phyloP scores from a whole-genome alignment of 2,797 vertebrate genomes.

The Propithecus perrieri region DNA sequence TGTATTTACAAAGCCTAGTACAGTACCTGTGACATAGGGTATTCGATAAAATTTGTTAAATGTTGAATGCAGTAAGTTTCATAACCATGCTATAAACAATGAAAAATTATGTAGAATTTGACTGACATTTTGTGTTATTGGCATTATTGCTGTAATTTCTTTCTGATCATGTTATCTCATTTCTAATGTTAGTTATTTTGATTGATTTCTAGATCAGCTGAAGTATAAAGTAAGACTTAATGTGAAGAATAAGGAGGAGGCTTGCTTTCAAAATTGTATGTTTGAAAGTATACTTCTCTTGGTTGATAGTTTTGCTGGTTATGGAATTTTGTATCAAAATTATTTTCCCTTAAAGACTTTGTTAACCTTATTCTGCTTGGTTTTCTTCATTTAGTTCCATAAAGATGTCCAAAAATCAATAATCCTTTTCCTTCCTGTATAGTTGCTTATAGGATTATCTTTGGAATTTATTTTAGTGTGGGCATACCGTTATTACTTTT shows the following conservation, averaged over 20 bases:
- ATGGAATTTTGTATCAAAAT: neutral
- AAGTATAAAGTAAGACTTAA: neutral
- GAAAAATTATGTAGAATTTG: neutral
- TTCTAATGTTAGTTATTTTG: neutral
- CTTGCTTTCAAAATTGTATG: neutral
- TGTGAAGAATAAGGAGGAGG: neutral
- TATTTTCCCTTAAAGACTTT: neutral
- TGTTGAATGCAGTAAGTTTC: neutral
- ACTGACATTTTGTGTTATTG: neutral
- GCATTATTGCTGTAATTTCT: neutral
- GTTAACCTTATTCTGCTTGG: neutral
- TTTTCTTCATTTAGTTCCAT: neutral
- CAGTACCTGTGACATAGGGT: too few species aligned
- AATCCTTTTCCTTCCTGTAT: neutral
- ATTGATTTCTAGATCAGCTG: neutral
- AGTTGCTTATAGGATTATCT: neutral
- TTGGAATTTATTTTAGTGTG: neutral
- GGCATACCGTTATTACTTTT: neutral
- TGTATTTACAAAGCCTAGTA: neutral
- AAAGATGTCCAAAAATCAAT: neutral
- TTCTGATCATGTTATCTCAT: neutral
- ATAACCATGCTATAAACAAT: neutral
- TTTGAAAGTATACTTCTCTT: neutral
- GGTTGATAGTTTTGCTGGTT: neutral
- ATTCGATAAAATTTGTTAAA: neutral